Percentiles rank a stretch among this genome's conserved stretches.
These are phyloP conservation scores for Gymnocephalus cernua DNA, from an alignment of 2,113 vertebrate species.

Conservation along the genomic window DNA sequence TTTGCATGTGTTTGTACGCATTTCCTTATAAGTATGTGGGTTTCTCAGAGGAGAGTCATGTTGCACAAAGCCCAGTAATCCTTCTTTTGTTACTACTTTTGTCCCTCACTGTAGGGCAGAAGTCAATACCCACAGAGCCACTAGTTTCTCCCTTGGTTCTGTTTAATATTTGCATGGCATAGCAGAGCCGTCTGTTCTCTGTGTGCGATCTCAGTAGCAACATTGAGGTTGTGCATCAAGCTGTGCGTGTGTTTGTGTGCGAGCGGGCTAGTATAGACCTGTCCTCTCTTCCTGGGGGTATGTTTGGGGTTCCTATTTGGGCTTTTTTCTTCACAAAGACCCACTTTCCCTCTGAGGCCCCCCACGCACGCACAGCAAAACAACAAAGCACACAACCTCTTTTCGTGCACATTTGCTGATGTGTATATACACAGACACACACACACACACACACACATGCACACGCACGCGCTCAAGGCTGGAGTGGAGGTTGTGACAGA, in stretches of 20 bases:
- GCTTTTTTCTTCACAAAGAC: slow-evolving; percentile 44
- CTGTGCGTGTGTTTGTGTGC: slow-evolving; percentile 38
- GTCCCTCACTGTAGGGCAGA: slow-evolving; percentile 38
- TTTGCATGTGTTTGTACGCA: not conserved
- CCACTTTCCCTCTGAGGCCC: slow-evolving; percentile 37
- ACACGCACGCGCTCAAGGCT: slow-evolving; percentile 7
- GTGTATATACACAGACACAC: not conserved
- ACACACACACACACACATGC: slow-evolving; percentile 3
- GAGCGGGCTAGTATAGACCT: slow-evolving; percentile 49
- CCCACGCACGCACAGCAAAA: slow-evolving; percentile 2
- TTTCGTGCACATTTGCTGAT: slow-evolving; percentile 4
- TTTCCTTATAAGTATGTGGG: slow-evolving; percentile 5
- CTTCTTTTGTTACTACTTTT: slow-evolving; percentile 63
- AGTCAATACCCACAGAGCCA: slow-evolving; percentile 40
- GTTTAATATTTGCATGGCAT: slow-evolving; percentile 37
- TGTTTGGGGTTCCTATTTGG: slow-evolving; percentile 55
- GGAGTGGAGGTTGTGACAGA: slow-evolving; percentile 53
- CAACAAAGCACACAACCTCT: slow-evolving; percentile 16
- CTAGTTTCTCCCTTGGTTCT: slow-evolving; percentile 22
- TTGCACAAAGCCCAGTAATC: slow-evolving; percentile 45
- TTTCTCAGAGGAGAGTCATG: slow-evolving; percentile 10
- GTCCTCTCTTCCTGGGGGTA: slow-evolving; percentile 23
- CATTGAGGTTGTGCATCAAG: slow-evolving; percentile 15
- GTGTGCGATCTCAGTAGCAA: slow-evolving; percentile 42
- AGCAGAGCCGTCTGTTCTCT: slow-evolving; percentile 28